Percentiles rank a stretch among this genome's conserved stretches.
These are phyloP conservation scores for Leguminivora glycinivorella DNA, from an alignment of 1,140 invertebrate species.

Conservation along the genomic window DNA sequence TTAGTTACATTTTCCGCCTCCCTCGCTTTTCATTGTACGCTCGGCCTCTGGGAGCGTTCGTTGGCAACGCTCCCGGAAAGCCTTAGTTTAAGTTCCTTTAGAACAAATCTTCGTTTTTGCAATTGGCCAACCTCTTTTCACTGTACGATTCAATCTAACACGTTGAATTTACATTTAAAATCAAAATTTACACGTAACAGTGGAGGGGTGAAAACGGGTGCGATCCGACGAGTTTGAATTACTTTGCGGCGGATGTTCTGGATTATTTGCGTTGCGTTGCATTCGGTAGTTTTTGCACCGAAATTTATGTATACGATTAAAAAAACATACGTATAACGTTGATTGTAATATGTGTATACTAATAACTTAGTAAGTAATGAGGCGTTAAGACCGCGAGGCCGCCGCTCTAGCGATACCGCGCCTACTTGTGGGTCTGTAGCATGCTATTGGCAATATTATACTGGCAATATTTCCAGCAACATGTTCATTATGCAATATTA, in stretches of 20 bases:
- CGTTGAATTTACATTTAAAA: slow-evolving; percentile 49
- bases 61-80: slow-evolving; percentile 44
- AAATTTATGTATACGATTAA: slow-evolving; percentile 77
- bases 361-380: slow-evolving; percentile 62
- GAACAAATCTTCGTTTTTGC: slow-evolving; percentile 80
- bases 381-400: slow-evolving; percentile 41
- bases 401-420: slow-evolving; percentile 21
- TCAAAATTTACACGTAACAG: slow-evolving; percentile 58
- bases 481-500: slow-evolving; percentile 7
- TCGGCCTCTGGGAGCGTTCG: slow-evolving; percentile 40
- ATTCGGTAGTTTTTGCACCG: slow-evolving; percentile 66
- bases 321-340: slow-evolving; percentile 76
- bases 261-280: slow-evolving; percentile 19
- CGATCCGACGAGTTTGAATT: slow-evolving; percentile 41
- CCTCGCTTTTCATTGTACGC: slow-evolving; percentile 55
- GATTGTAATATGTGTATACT: slow-evolving; percentile 78
- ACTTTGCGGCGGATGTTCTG: slow-evolving; percentile 16
- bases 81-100: slow-evolving; percentile 69
- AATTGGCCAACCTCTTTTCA: slow-evolving; percentile 79
- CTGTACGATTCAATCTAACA: slow-evolving; percentile 62
- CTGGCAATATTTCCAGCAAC: neutral
- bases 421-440: slow-evolving; percentile 11
- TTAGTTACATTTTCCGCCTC: slow-evolving; percentile 69
- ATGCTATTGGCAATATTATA: neutral
- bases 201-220: slow-evolving; percentile 75